A percentile compares a stretch with the other conserved stretches of the same genome.
Evolutionary conservation across 2,113 vertebrate species (phyloP).

Genomic region (Gambusia holbrooki): DNA sequence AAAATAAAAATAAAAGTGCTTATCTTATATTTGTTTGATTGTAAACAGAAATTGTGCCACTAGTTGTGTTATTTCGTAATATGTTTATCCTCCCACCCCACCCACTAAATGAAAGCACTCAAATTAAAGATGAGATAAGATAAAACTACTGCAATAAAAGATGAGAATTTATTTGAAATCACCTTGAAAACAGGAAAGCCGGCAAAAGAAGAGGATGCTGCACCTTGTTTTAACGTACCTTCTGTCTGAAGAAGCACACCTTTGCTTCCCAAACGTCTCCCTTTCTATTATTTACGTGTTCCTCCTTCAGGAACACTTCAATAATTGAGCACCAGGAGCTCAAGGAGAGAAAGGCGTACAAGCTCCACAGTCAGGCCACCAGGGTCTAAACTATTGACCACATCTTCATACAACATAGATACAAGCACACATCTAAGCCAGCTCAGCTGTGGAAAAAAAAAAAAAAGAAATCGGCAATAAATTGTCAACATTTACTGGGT

Average conservation of each 20-base stretch:
- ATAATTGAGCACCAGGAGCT: constrained; percentile 72
- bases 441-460: constrained; percentile 20
- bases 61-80: too few species aligned
- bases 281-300: constrained; percentile 67
- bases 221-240: background rate
- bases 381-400: constrained; percentile 56
- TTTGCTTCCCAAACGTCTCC: constrained; percentile 62
- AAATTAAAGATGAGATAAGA: too few species aligned
- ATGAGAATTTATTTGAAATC: too few species aligned
- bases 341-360: constrained; percentile 38
- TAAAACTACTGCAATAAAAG: too few species aligned
- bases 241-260: constrained; percentile 14
- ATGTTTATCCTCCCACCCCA: too few species aligned
- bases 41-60: too few species aligned
- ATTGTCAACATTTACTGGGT: constrained; percentile 18
- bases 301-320: constrained; percentile 67
- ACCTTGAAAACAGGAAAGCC: background rate
- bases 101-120: too few species aligned
- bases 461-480: constrained; percentile 15
- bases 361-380: constrained; percentile 36
- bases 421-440: constrained; percentile 10
- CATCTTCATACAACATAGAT: constrained; percentile 68
- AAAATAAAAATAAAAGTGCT: too few species aligned
- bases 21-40: too few species aligned
- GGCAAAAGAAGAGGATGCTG: background rate